These are phyloP conservation scores for Ceratotherium simum DNA, from an alignment of 2,113 vertebrate species.

Conservation along the genomic window DNA sequence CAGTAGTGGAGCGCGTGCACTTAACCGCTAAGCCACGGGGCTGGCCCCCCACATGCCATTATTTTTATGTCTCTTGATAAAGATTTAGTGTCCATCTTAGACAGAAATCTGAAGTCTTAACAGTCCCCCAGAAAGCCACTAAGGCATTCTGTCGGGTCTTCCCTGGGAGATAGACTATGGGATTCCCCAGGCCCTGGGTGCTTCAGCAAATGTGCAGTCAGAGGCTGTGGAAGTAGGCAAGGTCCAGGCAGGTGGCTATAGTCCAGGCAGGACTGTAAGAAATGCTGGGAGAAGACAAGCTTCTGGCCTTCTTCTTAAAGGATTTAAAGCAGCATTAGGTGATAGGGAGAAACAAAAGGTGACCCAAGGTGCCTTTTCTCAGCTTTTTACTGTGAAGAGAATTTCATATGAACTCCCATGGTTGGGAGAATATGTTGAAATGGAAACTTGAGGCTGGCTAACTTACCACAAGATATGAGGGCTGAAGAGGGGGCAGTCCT, in stretches of 20 bases:
- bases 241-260: not conserved
- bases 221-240: not conserved
- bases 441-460: not conserved
- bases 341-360: conserved; percentile 21
- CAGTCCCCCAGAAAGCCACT: not conserved
- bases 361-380: not conserved
- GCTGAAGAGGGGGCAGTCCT: not conserved
- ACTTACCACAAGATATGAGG: not conserved
- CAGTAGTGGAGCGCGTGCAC: no score
- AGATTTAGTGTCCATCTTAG: not conserved
- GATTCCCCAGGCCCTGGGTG: not conserved
- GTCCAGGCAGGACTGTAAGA: not conserved
- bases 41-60: not conserved
- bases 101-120: conserved; percentile 12
- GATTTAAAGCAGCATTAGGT: conserved; percentile 32
- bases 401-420: not conserved
- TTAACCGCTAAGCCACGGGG: no score
- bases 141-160: not conserved
- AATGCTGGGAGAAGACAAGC: not conserved
- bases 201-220: not conserved
- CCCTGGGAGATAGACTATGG: not conserved
- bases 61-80: not conserved
- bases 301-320: not conserved
- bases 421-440: not conserved
- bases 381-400: not conserved